A percentile compares a stretch with the other conserved stretches of the same genome.
Evolutionary conservation across 1,140 invertebrate genomes (phyloP).

Genomic region (Psilanteris sp.): DNA sequence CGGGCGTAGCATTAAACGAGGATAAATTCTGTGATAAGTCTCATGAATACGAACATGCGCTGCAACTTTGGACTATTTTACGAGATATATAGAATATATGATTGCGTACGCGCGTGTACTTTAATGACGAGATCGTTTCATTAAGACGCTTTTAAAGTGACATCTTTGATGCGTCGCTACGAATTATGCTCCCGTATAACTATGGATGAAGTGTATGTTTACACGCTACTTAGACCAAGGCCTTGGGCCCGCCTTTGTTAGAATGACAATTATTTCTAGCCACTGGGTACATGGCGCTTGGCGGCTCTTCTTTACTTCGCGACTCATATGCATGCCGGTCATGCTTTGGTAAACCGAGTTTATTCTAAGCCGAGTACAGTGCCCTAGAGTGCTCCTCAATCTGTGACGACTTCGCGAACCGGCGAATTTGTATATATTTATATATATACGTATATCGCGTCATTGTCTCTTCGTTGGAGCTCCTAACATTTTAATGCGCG

Average conservation of each 20-base stretch:
- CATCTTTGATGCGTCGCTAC: constrained; percentile 16
- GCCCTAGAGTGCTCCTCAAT: constrained; percentile 74
- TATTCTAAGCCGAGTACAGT: constrained; percentile 75
- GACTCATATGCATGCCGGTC: constrained; percentile 75
- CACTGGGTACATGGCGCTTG: constrained; percentile 75
- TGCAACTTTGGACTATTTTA: constrained; percentile 33
- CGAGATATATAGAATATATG: constrained; percentile 4
- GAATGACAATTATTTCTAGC: constrained; percentile 77
- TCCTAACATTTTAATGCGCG: too few relatives aligned
- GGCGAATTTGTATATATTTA: too few relatives aligned
- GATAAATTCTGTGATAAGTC: constrained; percentile 24
- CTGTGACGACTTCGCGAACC: constrained; percentile 27
- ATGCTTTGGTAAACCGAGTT: constrained; percentile 75
- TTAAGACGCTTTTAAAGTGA: constrained; percentile 22
- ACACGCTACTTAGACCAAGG: constrained; percentile 42
- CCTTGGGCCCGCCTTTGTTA: constrained; percentile 59
- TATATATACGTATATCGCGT: too few relatives aligned
- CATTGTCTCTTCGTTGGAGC: too few relatives aligned
- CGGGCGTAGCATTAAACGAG: constrained; percentile 16
- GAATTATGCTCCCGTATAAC: constrained; percentile 10
- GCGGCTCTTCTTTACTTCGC: constrained; percentile 70
- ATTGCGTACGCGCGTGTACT: constrained; percentile 18
- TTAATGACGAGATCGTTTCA: constrained; percentile 40
- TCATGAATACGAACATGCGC: constrained; percentile 23
- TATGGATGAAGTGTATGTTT: constrained; percentile 16